phyloP scores from a whole-genome alignment of 1,140 invertebrate species.

The Bilobella aurantiaca region DNA sequence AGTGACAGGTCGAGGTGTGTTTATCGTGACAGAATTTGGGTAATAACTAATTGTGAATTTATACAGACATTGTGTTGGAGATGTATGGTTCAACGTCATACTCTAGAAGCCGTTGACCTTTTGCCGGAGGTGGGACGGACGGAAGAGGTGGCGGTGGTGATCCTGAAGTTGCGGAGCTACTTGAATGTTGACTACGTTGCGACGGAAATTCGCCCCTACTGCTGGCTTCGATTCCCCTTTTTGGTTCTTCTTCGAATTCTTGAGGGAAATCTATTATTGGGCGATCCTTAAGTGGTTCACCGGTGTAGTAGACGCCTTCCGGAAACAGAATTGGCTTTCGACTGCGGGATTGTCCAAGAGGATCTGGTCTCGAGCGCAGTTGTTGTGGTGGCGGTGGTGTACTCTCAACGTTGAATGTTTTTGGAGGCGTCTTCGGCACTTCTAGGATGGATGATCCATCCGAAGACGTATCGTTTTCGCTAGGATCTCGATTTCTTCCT shows the following conservation, averaged over 20 bases:
- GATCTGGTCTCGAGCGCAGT: background rate
- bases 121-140: constrained; percentile 7
- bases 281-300: constrained; percentile 64
- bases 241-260: constrained; percentile 14
- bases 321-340: constrained; percentile 42
- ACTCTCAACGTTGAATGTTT: no score
- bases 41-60: background rate
- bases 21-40: background rate
- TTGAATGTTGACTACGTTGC: constrained; percentile 4
- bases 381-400: background rate
- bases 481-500: background rate
- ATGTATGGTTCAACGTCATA: constrained; percentile 15
- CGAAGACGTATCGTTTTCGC: background rate
- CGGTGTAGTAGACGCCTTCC: constrained; percentile 65
- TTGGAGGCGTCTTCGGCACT: no score
- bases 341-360: background rate
- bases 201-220: background rate
- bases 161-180: background rate
- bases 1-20: no score
- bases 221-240: background rate
- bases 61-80: constrained; percentile 20
- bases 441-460: no score
- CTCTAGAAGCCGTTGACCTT: background rate
- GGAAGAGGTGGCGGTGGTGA: constrained; percentile 1
- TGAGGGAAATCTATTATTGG: constrained; percentile 63